A percentile compares a stretch with the other conserved stretches of the same genome.
Conservation (phyloP, 2,888 invertebrate species). For the Brachyptera putata region DNA sequence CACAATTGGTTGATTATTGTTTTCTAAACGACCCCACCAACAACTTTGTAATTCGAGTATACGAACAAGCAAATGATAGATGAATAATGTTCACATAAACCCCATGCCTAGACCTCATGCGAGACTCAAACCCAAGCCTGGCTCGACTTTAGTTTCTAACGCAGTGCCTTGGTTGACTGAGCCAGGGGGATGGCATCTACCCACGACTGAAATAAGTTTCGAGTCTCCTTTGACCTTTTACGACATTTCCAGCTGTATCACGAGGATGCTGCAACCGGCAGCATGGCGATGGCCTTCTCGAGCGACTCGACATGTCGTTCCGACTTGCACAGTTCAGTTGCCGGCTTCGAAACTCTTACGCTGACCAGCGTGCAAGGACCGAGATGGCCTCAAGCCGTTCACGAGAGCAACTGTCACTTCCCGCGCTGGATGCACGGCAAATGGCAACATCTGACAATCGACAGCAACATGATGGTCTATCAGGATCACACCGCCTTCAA, state of each 20-base stretch:
- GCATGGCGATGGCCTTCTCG: constrained; percentile 56
- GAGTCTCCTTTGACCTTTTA: no score
- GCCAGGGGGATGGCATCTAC: no score
- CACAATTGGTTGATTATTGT: no score
- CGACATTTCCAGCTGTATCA: constrained; percentile 50
- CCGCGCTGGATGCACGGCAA: constrained; percentile 60
- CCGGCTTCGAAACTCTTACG: constrained; percentile 55
- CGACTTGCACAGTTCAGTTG: constrained; percentile 51
- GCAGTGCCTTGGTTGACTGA: no score
- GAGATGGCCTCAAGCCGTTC: constrained; percentile 45
- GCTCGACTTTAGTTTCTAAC: no score
- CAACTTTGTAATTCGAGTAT: no score
- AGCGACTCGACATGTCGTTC: constrained; percentile 60
- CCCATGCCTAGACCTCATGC: no score
- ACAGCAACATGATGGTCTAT: constrained; percentile 48
- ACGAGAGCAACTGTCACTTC: constrained; percentile 45
- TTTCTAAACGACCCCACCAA: no score
- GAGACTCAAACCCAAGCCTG: no score
- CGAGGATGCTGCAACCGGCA: constrained; percentile 49
- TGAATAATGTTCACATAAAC: no score
- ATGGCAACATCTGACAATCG: constrained; percentile 55
- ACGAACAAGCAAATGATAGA: no score
- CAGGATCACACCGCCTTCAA: constrained; percentile 51
- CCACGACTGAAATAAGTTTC: no score
- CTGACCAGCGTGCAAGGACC: constrained; percentile 41